Evolutionary conservation across 2,113 vertebrate genomes (phyloP).

Genomic region (Xenopus tropicalis): UCB_Xtro_10.0 CM004448.2:38553501-38554000

Average conservation of each 20-base stretch:
- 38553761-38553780: slow-evolving; percentile 3
- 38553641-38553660: slow-evolving; percentile 26
- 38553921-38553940: too few relatives aligned
- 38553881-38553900: not conserved
- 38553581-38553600: slow-evolving; percentile 1
- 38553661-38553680: slow-evolving; percentile 21
- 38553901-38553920: too few relatives aligned
- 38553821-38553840: not conserved
- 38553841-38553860: slow-evolving; percentile 17
- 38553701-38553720: slow-evolving; percentile 28
- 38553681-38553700: slow-evolving; percentile 24
- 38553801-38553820: not conserved
- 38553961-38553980: too few relatives aligned
- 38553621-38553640: slow-evolving; percentile 23
- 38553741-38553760: slow-evolving; percentile 16
- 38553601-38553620: slow-evolving; percentile 9
- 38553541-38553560: slow-evolving; percentile 11
- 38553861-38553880: not conserved
- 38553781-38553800: not conserved
- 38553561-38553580: slow-evolving; percentile 19
- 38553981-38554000: too few relatives aligned
- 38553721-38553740: slow-evolving; percentile 28
- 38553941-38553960: too few relatives aligned
- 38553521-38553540: slow-evolving; percentile 33
- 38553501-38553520: slow-evolving; percentile 16